phyloP scores from a whole-genome alignment of 2,113 vertebrate species.

The Shinisaurus crocodilurus region DNA sequence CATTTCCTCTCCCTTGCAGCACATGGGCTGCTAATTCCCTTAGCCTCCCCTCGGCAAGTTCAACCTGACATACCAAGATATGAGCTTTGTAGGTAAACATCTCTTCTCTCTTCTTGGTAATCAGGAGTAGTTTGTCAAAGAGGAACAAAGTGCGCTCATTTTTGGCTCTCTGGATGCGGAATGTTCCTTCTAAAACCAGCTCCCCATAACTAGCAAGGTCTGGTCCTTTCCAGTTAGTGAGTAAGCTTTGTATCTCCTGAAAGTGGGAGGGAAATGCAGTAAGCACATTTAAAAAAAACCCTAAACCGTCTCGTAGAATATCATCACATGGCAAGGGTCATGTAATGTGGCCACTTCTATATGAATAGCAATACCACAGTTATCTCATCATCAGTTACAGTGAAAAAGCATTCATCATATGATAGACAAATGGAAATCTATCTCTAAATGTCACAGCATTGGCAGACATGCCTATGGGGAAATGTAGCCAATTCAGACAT shows the following conservation, averaged over 20 bases:
- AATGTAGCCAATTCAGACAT: neutral
- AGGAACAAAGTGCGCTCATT: slow-evolving; percentile 96
- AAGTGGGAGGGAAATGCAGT: neutral
- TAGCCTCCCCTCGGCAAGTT: neutral
- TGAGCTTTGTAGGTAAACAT: slow-evolving; percentile 95
- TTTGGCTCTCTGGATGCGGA: slow-evolving; percentile 95
- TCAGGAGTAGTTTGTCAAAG: slow-evolving; percentile 94
- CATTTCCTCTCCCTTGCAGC: neutral
- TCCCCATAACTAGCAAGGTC: slow-evolving; percentile 97
- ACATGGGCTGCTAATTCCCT: neutral
- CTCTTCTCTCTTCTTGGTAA: slow-evolving; percentile 97
- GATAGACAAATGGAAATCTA: neutral
- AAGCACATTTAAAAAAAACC: neutral
- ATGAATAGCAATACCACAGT: neutral
- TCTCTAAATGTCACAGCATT: neutral
- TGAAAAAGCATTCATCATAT: neutral
- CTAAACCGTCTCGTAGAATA: neutral
- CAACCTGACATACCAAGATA: slow-evolving; percentile 86
- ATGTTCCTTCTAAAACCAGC: slow-evolving; percentile 94
- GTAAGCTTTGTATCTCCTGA: slow-evolving; percentile 97
- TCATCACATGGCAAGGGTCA: neutral
- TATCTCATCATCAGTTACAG: neutral
- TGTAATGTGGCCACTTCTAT: neutral
- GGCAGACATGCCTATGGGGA: neutral
- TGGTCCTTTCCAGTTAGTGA: slow-evolving; percentile 98